Evolutionary conservation across 2,113 vertebrate genomes (phyloP).

Genomic region (Lipophrys pholis): DNA sequence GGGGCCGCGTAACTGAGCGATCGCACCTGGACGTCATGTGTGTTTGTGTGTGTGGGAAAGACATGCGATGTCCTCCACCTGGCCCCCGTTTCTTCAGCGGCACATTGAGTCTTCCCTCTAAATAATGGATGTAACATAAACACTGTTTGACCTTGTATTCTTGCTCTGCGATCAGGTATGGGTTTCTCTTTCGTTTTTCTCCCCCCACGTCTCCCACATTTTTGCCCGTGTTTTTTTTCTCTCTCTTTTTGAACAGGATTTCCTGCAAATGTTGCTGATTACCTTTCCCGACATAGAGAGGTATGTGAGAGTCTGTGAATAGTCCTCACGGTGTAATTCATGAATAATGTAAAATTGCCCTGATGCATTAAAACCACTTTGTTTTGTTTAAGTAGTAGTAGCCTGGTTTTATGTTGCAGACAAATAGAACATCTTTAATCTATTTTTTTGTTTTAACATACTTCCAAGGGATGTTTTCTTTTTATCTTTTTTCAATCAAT

Average conservation of each 20-base stretch:
- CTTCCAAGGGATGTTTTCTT: too few species aligned
- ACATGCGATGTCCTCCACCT: constrained; percentile 66
- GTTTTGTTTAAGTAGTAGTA: constrained; percentile 12
- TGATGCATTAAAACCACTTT: constrained; percentile 39
- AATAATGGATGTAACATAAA: constrained; percentile 76
- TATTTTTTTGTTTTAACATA: constrained; percentile 13
- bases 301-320: constrained; percentile 85
- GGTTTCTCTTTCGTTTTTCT: constrained; percentile 48
- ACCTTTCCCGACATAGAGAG: constrained; percentile 86
- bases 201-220: constrained; percentile 29
- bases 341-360: constrained; percentile 61
- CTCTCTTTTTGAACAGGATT: constrained; percentile 87
- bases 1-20: constrained; percentile 49
- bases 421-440: constrained; percentile 26
- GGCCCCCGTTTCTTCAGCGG: constrained; percentile 62
- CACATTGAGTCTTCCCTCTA: constrained; percentile 58
- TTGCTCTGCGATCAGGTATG: constrained; percentile 59
- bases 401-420: constrained; percentile 17
- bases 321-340: constrained; percentile 44
- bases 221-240: constrained; percentile 31
- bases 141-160: constrained; percentile 67
- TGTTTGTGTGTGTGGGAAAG: constrained; percentile 21
- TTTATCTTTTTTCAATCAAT: too few species aligned
- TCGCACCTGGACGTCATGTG: constrained; percentile 67
- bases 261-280: constrained; percentile 91